phyloP scores from a whole-genome alignment of 2,888 invertebrate genomes.

The Buathra laborator region DNA sequence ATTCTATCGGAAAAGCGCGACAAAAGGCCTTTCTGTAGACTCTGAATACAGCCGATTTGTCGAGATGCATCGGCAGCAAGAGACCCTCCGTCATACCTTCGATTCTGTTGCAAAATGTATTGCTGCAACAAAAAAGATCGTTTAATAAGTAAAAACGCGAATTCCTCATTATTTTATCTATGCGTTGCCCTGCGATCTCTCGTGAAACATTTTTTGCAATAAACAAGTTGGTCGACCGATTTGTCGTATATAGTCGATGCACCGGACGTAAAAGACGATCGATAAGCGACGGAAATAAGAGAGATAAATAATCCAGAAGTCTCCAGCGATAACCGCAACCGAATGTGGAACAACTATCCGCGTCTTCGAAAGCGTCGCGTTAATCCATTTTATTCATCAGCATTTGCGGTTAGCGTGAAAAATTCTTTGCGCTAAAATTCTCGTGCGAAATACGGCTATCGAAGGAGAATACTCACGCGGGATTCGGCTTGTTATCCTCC shows the following conservation, averaged over 20 bases:
- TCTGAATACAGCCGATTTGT: conserved; percentile 86
- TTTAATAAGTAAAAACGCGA: neutral
- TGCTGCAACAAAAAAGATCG: conserved; percentile 78
- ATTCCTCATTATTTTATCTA: too few species aligned
- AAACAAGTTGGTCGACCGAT: too few species aligned
- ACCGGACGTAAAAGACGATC: conserved; percentile 2
- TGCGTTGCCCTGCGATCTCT: too few species aligned
- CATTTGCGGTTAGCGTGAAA: neutral
- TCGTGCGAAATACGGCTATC: conserved; percentile 14
- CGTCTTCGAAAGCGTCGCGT: neutral
- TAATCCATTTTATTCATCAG: neutral
- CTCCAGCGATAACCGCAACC: neutral
- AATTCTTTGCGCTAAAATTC: neutral
- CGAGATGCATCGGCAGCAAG: conserved; percentile 89
- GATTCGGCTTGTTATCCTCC: conserved; percentile 76
- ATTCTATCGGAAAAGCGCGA: conserved; percentile 88
- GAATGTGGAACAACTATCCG: conserved; percentile 5
- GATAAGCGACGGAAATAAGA: conserved; percentile 3
- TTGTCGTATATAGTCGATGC: neutral
- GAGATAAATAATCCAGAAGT: conserved; percentile 23
- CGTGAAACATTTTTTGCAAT: too few species aligned
- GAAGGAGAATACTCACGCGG: conserved; percentile 74
- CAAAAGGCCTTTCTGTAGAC: conserved; percentile 93
- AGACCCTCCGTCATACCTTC: conserved; percentile 91
- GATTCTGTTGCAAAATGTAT: conserved; percentile 89